Percentiles rank a stretch among this genome's conserved stretches.
phyloP scores from a whole-genome alignment of 2,797 vertebrate genomes.

The Acrocephalus scirpaceus region DNA sequence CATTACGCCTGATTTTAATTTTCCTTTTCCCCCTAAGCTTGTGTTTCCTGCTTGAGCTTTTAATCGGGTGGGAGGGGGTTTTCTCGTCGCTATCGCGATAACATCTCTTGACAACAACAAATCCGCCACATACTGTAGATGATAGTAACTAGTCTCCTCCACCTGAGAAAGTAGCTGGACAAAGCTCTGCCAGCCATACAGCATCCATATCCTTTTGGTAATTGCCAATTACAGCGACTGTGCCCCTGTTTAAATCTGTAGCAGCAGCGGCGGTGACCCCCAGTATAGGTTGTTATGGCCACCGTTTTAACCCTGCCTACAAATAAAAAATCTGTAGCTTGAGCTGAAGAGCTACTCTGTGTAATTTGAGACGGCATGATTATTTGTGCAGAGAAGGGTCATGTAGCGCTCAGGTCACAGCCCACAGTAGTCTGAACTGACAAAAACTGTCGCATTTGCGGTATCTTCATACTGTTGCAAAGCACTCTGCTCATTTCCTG shows the following conservation, averaged over 20 bases:
- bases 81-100: conserved; percentile 1
- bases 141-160: neutral
- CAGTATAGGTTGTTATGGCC: accelerated
- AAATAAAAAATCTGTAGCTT: neutral
- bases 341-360: neutral
- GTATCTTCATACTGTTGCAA: neutral
- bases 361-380: neutral
- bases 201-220: neutral
- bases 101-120: neutral
- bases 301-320: neutral
- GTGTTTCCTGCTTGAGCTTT: neutral
- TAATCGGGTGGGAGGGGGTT: accelerated
- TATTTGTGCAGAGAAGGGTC: neutral
- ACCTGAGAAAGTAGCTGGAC: neutral
- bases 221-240: neutral
- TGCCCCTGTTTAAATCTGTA: neutral
- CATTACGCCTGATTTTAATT: neutral
- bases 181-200: neutral
- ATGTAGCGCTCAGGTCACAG: neutral
- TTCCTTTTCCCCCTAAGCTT: accelerated
- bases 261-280: neutral
- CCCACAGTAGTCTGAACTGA: neutral
- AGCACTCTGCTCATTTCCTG: neutral
- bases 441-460: neutral
- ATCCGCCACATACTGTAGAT: neutral